Conservation (phyloP, 2,113 vertebrate species). For the Tylochromis polylepis region DNA sequence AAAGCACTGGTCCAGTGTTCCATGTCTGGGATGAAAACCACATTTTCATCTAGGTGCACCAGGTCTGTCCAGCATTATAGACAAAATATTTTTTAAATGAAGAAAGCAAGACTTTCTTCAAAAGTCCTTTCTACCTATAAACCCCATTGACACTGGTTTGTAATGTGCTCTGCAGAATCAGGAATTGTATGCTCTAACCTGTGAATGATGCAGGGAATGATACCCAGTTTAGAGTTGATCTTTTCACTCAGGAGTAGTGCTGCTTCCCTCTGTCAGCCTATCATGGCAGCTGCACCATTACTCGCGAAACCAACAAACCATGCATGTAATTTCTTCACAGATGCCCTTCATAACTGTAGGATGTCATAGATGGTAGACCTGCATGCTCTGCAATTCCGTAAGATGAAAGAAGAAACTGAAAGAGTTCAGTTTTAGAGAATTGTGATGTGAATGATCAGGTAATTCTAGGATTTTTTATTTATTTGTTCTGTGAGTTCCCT, state of each 20-base stretch:
- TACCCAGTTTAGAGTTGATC: neutral
- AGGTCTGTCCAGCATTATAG: neutral
- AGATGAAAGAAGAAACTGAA: neutral
- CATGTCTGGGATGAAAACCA: neutral
- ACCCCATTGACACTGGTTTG: neutral
- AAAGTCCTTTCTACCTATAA: neutral
- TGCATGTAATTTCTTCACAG: neutral
- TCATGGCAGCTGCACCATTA: neutral
- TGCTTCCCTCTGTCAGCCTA: neutral
- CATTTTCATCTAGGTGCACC: too few species aligned
- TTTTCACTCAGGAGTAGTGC: neutral
- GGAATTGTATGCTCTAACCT: neutral
- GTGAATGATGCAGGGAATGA: neutral
- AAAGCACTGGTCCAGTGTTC: neutral
- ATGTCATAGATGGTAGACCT: neutral
- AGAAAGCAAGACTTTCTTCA: fast-evolving
- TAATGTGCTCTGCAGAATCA: neutral
- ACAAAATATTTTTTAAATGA: neutral
- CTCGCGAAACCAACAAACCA: neutral
- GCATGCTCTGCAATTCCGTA: neutral
- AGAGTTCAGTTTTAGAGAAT: neutral
- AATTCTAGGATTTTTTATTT: neutral
- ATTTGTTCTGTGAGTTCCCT: neutral
- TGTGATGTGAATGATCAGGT: neutral
- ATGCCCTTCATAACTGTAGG: neutral